These are phyloP conservation scores for Pterocles burchelli DNA, from an alignment of 2,113 vertebrate genomes.

Conservation along the genomic window DNA sequence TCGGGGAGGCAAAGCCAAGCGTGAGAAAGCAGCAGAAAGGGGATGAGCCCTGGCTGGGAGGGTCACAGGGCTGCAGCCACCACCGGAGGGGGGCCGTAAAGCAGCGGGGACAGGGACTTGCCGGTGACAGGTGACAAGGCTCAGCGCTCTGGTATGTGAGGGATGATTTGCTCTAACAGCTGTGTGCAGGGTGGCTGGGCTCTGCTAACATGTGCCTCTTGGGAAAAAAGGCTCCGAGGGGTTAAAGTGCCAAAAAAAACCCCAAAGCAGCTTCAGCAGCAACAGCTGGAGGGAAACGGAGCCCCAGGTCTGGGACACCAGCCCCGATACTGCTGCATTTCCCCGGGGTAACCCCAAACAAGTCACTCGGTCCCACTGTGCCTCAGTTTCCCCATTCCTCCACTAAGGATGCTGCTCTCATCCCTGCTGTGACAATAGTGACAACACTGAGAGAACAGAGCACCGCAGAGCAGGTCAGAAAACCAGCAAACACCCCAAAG, in stretches of 20 bases:
- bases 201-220: background rate
- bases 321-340: background rate
- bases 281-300: background rate
- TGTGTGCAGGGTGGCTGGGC: background rate
- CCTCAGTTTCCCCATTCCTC: background rate
- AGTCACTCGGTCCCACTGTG: fast-evolving
- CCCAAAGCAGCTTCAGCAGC: background rate
- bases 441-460: fast-evolving
- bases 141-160: background rate
- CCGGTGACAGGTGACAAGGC: background rate
- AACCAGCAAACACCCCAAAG: background rate
- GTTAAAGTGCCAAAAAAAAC: background rate
- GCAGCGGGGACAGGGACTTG: background rate
- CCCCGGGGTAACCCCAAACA: background rate
- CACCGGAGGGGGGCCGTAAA: background rate
- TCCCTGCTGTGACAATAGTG: fast-evolving
- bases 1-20: background rate
- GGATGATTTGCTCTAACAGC: background rate
- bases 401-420: fast-evolving
- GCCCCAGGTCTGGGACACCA: background rate
- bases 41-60: background rate
- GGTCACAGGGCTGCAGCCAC: background rate
- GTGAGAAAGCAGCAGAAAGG: background rate
- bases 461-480: background rate
- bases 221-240: background rate